These are phyloP conservation scores for Automeris io DNA, from an alignment of 2,888 invertebrate genomes.

Conservation along the genomic window DNA sequence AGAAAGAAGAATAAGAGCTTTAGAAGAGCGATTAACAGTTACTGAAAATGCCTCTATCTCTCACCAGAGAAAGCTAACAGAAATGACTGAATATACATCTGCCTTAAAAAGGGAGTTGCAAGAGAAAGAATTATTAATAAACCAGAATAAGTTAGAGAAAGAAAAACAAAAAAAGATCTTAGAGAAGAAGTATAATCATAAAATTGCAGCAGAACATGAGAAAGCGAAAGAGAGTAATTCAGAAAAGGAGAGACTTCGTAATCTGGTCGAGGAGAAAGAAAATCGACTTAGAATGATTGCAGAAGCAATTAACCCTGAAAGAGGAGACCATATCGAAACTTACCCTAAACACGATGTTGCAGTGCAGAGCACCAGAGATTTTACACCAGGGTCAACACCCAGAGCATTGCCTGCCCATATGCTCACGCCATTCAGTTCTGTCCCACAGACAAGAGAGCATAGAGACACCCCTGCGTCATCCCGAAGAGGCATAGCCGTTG, in stretches of 20 bases:
- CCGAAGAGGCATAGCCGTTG: conserved; percentile 80
- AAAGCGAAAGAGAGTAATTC: conserved; percentile 81
- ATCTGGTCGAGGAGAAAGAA: conserved; percentile 61
- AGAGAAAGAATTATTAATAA: conserved; percentile 80
- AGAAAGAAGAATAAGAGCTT: conserved; percentile 78
- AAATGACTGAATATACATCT: conserved; percentile 80
- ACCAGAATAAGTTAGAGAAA: conserved; percentile 80
- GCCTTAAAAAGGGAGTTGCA: conserved; percentile 78
- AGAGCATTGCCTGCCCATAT: conserved; percentile 64
- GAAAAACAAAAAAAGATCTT: conserved; percentile 78
- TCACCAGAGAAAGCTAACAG: conserved; percentile 79
- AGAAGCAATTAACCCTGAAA: conserved; percentile 44
- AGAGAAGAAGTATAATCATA: conserved; percentile 78
- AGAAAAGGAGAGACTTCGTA: conserved; percentile 52
- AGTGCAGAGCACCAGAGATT: conserved; percentile 58
- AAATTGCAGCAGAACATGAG: conserved; percentile 84
- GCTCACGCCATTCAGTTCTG: conserved; percentile 58
- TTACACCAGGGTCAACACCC: conserved; percentile 64
- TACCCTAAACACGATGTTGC: conserved; percentile 41
- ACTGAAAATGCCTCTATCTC: conserved; percentile 80
- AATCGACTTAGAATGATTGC: conserved; percentile 64
- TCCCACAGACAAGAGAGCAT: conserved; percentile 32
- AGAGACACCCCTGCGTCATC: conserved; percentile 52
- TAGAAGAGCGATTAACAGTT: conserved; percentile 81
- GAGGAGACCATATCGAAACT: conserved; percentile 38